These are phyloP conservation scores for Euura saliciscinereae DNA, from an alignment of 1,140 invertebrate genomes.

Conservation along the genomic window DNA sequence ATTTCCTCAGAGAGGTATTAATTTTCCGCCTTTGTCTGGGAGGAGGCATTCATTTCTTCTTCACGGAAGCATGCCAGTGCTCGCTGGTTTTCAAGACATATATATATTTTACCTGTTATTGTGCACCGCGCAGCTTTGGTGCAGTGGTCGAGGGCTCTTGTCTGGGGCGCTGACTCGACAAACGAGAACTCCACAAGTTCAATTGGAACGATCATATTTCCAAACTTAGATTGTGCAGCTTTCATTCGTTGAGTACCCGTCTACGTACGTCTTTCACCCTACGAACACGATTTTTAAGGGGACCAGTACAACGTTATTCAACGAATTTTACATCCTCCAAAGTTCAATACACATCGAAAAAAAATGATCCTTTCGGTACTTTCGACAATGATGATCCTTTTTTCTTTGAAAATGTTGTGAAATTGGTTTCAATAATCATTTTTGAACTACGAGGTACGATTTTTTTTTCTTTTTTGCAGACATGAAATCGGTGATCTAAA, in stretches of 20 bases:
- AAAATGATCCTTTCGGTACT: too few species aligned
- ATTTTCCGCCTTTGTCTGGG: neutral
- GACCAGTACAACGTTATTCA: too few species aligned
- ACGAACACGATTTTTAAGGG: too few species aligned
- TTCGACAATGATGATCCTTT: too few species aligned
- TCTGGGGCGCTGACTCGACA: neutral
- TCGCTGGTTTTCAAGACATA: neutral
- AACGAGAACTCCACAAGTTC: neutral
- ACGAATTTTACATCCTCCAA: too few species aligned
- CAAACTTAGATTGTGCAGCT: slow-evolving; percentile 7
- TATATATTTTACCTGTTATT: neutral
- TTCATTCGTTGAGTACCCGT: neutral
- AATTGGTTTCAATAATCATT: too few species aligned
- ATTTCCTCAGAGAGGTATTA: neutral
- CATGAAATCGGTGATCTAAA: too few species aligned
- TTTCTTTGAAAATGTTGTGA: too few species aligned
- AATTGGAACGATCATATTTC: slow-evolving; percentile 1
- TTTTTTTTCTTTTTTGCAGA: too few species aligned
- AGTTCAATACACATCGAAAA: too few species aligned
- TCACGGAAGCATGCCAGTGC: neutral
- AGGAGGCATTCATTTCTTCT: neutral
- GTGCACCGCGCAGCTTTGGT: neutral
- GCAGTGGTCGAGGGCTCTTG: neutral
- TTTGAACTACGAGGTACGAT: too few species aligned
- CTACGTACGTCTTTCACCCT: too few species aligned